phyloP scores from a whole-genome alignment of 2,888 invertebrate genomes.

The Noctua janthe region DNA sequence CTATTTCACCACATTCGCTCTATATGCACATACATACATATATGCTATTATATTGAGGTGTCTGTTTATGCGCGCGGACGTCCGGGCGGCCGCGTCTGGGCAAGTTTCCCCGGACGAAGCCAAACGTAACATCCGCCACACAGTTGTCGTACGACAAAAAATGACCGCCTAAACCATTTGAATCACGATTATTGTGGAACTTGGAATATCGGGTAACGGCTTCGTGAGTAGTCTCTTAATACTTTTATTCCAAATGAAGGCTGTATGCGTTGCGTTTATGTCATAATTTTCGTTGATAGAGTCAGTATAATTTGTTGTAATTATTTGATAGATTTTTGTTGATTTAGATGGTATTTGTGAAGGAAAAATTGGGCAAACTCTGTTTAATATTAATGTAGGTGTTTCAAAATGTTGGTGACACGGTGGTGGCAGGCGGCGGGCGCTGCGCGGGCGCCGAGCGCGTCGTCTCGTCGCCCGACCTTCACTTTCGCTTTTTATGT shows the following conservation, averaged over 20 bases:
- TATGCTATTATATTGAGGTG: conserved; percentile 43
- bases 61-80: conserved; percentile 59
- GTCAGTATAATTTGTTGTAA: conserved; percentile 6
- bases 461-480: conserved; percentile 70
- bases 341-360: conserved; percentile 27
- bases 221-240: neutral
- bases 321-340: conserved; percentile 9
- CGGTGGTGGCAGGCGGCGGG: conserved; percentile 25
- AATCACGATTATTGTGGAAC: conserved; percentile 20
- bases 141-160: conserved; percentile 51
- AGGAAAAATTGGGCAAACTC: conserved; percentile 53
- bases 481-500: conserved; percentile 83
- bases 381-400: conserved; percentile 61
- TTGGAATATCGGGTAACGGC: conserved; percentile 1
- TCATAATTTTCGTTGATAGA: conserved; percentile 12
- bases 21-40: conserved; percentile 38
- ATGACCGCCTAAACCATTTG: conserved; percentile 43
- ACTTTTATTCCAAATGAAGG: neutral
- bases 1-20: conserved; percentile 44
- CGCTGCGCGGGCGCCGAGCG: conserved; percentile 23
- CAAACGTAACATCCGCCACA: conserved; percentile 62
- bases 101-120: conserved; percentile 65
- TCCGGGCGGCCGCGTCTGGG: conserved; percentile 58
- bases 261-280: neutral
- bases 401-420: conserved; percentile 64